phyloP scores from a whole-genome alignment of 2,888 invertebrate species.

The Brachycybe producta region DNA sequence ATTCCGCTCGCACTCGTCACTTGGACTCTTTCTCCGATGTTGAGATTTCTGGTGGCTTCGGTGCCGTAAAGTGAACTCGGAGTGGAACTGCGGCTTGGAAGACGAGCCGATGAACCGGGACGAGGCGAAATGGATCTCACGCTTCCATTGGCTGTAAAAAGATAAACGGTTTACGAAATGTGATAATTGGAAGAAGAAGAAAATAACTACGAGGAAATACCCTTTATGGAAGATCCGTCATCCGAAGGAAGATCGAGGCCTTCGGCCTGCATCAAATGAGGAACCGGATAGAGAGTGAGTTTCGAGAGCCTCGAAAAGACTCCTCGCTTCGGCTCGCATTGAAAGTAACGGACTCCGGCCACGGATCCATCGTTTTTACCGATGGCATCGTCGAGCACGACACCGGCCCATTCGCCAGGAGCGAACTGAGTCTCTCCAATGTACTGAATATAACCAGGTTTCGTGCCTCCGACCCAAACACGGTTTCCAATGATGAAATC shows the following conservation, averaged over 20 bases:
- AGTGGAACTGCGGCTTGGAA: constrained; percentile 64
- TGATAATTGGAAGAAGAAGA: constrained; percentile 3
- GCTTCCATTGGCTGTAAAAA: background rate
- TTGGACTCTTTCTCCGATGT: constrained; percentile 81
- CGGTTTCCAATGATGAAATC: constrained; percentile 90
- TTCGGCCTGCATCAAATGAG: constrained; percentile 17
- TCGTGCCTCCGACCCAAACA: constrained; percentile 85
- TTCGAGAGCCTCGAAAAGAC: constrained; percentile 79
- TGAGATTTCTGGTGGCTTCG: constrained; percentile 36
- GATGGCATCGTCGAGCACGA: constrained; percentile 86
- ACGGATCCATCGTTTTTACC: constrained; percentile 97
- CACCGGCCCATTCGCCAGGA: constrained; percentile 95
- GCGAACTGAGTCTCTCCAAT: constrained; percentile 94
- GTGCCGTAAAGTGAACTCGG: constrained; percentile 17
- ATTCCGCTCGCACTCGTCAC: constrained; percentile 69
- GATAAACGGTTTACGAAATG: background rate
- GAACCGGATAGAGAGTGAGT: constrained; percentile 57
- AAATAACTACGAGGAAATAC: constrained; percentile 23
- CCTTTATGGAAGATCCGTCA: constrained; percentile 12
- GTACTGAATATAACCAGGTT: constrained; percentile 83
- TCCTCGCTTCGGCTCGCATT: constrained; percentile 83
- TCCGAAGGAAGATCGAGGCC: constrained; percentile 20
- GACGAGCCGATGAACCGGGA: constrained; percentile 38
- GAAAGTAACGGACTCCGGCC: constrained; percentile 81
- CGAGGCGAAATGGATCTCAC: constrained; percentile 16